phyloP scores from a whole-genome alignment of 2,797 vertebrate species.

The Gymnothorax javanicus region DNA sequence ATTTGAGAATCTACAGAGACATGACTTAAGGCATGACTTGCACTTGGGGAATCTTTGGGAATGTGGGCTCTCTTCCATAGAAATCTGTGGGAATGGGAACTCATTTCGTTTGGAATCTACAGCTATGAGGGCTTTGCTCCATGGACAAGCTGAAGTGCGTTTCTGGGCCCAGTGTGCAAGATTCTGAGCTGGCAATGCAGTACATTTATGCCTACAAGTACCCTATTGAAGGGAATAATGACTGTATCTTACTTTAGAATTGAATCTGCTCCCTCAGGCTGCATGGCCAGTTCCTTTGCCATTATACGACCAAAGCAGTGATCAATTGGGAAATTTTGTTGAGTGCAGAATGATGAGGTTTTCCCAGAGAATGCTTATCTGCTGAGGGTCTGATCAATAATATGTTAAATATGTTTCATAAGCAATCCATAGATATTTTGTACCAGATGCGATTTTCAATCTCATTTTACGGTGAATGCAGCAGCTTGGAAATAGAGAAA shows the following conservation, averaged over 20 bases:
- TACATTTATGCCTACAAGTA: no score
- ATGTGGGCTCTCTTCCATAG: neutral
- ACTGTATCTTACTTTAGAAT: neutral
- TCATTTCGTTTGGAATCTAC: neutral
- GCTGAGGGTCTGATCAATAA: slow-evolving; percentile 36
- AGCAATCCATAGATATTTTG: slow-evolving; percentile 33
- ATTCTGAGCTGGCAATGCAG: neutral
- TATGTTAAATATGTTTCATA: slow-evolving; percentile 29
- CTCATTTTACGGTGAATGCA: slow-evolving; percentile 28
- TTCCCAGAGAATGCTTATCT: slow-evolving; percentile 31
- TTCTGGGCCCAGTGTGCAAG: neutral
- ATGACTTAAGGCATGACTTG: neutral
- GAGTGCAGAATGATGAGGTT: slow-evolving; percentile 26
- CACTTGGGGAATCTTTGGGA: neutral
- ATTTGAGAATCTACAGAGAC: neutral
- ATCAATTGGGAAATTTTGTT: slow-evolving; percentile 27
- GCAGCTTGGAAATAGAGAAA: neutral
- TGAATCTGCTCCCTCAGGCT: neutral
- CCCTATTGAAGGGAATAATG: neutral
- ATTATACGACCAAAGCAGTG: neutral
- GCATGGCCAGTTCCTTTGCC: neutral
- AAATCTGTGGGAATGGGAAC: neutral
- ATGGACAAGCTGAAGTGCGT: neutral
- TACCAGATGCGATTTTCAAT: slow-evolving; percentile 26
- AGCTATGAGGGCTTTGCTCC: neutral